Percentiles rank a stretch among this genome's conserved stretches.
Conservation (phyloP, 2,888 invertebrate genomes). For the Euzetes globulus region DNA sequence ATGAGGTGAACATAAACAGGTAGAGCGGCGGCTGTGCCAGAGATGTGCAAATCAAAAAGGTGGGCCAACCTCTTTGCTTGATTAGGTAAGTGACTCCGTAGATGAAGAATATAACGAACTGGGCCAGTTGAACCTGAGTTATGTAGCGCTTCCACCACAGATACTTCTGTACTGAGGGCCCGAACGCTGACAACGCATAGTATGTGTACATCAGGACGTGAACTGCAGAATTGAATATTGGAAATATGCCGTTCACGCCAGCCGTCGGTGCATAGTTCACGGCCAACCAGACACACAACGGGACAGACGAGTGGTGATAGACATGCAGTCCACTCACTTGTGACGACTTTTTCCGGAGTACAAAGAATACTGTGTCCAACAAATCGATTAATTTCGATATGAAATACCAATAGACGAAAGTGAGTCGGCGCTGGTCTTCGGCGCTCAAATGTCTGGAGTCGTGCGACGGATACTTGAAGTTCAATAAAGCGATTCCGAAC, state of each 20-base stretch:
- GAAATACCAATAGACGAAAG: conserved; percentile 30
- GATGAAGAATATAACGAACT: conserved; percentile 28
- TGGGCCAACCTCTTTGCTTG: conserved; percentile 30
- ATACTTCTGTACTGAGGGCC: conserved; percentile 67
- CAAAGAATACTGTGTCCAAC: conserved; percentile 33
- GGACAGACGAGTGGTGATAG: conserved; percentile 93
- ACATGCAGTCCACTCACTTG: conserved; percentile 66
- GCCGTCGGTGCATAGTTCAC: conserved; percentile 75
- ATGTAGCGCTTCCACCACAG: conserved; percentile 96
- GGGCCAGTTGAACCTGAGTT: conserved; percentile 78
- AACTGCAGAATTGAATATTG: conserved; percentile 82
- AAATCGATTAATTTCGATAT: conserved; percentile 26
- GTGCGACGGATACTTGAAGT: conserved; percentile 24
- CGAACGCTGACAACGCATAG: conserved; percentile 79
- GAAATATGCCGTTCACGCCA: conserved; percentile 81
- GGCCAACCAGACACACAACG: conserved; percentile 84
- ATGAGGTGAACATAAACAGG: conserved; percentile 28
- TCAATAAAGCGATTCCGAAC: conserved; percentile 23
- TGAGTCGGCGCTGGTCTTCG: neutral
- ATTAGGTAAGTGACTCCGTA: conserved; percentile 4
- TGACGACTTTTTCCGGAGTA: conserved; percentile 27
- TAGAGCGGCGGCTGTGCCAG: conserved; percentile 30
- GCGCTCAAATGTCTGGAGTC: neutral
- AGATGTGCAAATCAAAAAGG: neutral
- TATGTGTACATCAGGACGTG: conserved; percentile 92